These are phyloP conservation scores for Cryptoblepharus egeriae DNA, from an alignment of 2,797 vertebrate species.

Conservation along the genomic window DNA sequence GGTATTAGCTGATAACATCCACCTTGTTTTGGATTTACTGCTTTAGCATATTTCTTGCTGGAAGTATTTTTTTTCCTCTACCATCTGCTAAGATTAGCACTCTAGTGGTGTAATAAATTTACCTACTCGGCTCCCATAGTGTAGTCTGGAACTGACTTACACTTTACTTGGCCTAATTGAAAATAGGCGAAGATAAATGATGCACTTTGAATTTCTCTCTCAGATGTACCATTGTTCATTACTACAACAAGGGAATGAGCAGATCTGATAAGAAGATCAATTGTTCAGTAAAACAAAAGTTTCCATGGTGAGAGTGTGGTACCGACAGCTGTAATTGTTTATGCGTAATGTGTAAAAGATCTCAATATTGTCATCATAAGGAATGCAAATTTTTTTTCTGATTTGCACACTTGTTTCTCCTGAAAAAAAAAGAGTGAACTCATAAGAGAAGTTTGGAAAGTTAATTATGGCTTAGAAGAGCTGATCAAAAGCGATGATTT, in stretches of 20 bases:
- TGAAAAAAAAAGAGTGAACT: conserved; percentile 51
- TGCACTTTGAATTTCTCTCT: conserved; percentile 78
- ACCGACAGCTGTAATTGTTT: conserved; percentile 73
- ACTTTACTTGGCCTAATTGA: conserved; percentile 79
- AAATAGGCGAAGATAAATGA: conserved; percentile 83
- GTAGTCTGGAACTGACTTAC: conserved; percentile 77
- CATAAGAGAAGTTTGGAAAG: conserved; percentile 7
- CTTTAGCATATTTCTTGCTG: conserved; percentile 82
- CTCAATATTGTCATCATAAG: conserved; percentile 64
- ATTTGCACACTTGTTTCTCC: conserved; percentile 68
- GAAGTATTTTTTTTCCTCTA: conserved; percentile 76
- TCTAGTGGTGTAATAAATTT: conserved; percentile 82
- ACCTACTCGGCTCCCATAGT: conserved; percentile 77
- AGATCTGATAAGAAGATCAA: conserved; percentile 80
- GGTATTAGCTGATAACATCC: conserved; percentile 81
- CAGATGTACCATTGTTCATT: conserved; percentile 80
- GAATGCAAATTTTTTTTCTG: conserved; percentile 65
- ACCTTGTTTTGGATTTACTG: conserved; percentile 82
- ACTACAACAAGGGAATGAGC: conserved; percentile 74
- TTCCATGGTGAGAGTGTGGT: conserved; percentile 75
- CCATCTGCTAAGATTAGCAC: conserved; percentile 85
- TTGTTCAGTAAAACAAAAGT: conserved; percentile 76
- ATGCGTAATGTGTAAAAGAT: conserved; percentile 66
- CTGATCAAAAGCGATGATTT: background rate
- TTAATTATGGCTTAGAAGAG: background rate